These are phyloP conservation scores for Aphodius sticticus DNA, from an alignment of 2,888 invertebrate genomes.

Conservation along the genomic window DNA sequence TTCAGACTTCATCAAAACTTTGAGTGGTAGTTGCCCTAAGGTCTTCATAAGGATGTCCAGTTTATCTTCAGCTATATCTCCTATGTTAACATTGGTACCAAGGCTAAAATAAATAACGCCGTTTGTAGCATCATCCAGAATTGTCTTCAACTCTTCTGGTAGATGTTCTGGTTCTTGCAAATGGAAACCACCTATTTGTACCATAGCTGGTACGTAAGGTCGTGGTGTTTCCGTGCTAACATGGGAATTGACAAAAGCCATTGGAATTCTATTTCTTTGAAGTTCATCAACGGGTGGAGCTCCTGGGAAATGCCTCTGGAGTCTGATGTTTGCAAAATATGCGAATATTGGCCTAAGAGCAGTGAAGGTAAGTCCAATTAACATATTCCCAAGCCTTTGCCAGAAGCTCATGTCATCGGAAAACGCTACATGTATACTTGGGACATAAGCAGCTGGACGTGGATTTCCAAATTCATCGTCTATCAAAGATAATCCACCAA, in stretches of 20 bases:
- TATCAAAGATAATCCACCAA: background rate
- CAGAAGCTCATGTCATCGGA: conserved; percentile 62
- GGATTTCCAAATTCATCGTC: conserved; percentile 56
- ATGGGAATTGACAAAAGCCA: conserved; percentile 52
- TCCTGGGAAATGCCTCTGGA: conserved; percentile 49
- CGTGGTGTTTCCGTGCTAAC: conserved; percentile 61
- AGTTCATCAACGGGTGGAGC: conserved; percentile 46
- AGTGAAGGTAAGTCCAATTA: conserved; percentile 49
- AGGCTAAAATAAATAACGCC: conserved; percentile 68
- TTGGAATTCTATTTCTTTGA: conserved; percentile 14
- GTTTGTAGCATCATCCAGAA: conserved; percentile 62
- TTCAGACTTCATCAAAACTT: conserved; percentile 75
- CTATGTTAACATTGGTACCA: conserved; percentile 66
- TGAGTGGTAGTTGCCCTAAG: conserved; percentile 66
- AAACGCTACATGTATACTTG: conserved; percentile 57
- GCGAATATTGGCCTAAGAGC: conserved; percentile 50
- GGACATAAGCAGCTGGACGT: conserved; percentile 61
- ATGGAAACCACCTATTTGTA: conserved; percentile 68
- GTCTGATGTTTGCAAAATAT: conserved; percentile 42
- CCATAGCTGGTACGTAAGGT: conserved; percentile 64
- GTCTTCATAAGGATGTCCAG: conserved; percentile 64
- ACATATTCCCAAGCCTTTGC: conserved; percentile 62
- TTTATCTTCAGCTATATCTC: conserved; percentile 63
- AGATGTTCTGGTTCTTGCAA: conserved; percentile 45
- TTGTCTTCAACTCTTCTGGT: conserved; percentile 61